A percentile compares a stretch with the other conserved stretches of the same genome.
Conservation (phyloP, 2,888 invertebrate species). For the Rambutsinella grinnellia region DNA sequence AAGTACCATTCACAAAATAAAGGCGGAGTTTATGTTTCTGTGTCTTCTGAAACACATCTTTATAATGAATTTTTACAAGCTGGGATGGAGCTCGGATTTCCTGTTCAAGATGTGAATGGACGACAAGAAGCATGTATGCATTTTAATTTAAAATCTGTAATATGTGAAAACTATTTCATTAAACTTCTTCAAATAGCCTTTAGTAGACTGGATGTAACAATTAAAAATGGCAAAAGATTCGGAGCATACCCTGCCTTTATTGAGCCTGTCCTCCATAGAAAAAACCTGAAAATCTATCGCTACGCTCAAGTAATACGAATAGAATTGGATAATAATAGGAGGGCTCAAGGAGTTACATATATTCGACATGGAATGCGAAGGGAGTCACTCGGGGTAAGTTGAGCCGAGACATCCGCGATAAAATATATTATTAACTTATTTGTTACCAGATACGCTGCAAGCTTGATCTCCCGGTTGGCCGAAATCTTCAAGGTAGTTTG, state of each 20-base stretch:
- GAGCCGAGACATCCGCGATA: not conserved
- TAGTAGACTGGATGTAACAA: constrained; percentile 44
- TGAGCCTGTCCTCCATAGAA: constrained; percentile 33
- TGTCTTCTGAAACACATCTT: constrained; percentile 1
- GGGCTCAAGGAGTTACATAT: constrained; percentile 58
- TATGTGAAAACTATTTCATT: not conserved
- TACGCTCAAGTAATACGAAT: constrained; percentile 50
- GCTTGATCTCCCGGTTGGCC: constrained; percentile 57
- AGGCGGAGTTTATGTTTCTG: constrained; percentile 28
- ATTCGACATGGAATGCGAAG: constrained; percentile 51
- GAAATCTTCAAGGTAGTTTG: too few species aligned
- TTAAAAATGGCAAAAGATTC: constrained; percentile 47
- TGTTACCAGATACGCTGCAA: constrained; percentile 48
- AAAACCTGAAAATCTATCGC: constrained; percentile 50
- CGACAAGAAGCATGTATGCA: constrained; percentile 37
- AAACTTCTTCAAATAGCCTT: constrained; percentile 29
- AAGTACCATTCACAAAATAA: constrained; percentile 30
- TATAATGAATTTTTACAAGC: constrained; percentile 34
- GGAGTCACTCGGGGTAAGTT: constrained; percentile 55
- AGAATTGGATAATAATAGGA: constrained; percentile 23
- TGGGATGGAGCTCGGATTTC: constrained; percentile 45
- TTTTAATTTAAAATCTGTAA: not conserved
- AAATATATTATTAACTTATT: constrained; percentile 1
- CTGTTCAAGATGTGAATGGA: constrained; percentile 40
- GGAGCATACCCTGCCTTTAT: constrained; percentile 45